Base-by-base conservation (phyloP, 1,140 invertebrate genomes). In the Apolygus lucorum region DNA sequence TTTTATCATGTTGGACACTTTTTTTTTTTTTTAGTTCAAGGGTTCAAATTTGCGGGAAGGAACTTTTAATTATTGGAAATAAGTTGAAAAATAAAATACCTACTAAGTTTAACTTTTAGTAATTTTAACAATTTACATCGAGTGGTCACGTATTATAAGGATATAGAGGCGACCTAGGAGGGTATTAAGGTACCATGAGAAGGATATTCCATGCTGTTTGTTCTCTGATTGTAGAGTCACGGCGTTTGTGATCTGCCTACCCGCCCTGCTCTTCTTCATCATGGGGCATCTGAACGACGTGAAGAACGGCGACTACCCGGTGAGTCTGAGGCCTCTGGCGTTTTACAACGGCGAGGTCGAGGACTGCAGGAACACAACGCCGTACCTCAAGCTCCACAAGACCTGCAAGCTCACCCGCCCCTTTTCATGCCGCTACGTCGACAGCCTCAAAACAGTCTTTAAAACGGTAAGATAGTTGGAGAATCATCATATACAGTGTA, bases 211-310 rank as follows among this genome's bases (percentile, higher is more conserved):
- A 8, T 28, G n/a, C n/a, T n/a, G n/a, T n/a, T 69, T 63, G 74
- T 81, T n/a, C n/a, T n/a, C n/a, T n/a, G n/a, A n/a, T n/a, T 71
- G 22, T 49, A 83, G 81, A 54, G 76, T 83, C 29, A 76, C 84
- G 26, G 63, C 81, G 17, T 86, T 86, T 74, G 81, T 86, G 71
- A 82, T 86, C 71, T 76, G 84, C 14, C 74, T 87, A 26, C 86
- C 86, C 14, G 79, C 82, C 0, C 75, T 85, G 21, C 82, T 86
- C 77, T 83, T 85, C 17, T 78, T 84, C 4, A 77, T 87, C 1
- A 85, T 86, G 74, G 86, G 85, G 75, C 28, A 69, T 28, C 52
- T 84, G 65, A 84, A 86, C 69, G 84, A 85, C 21, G 42, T 49
- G 2, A 68, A 72, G 26, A 49, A 62, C 2, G 42, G 52, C 11